These are phyloP conservation scores for Grallaria varia DNA, from an alignment of 2,113 vertebrate species.

Conservation along the genomic window DNA sequence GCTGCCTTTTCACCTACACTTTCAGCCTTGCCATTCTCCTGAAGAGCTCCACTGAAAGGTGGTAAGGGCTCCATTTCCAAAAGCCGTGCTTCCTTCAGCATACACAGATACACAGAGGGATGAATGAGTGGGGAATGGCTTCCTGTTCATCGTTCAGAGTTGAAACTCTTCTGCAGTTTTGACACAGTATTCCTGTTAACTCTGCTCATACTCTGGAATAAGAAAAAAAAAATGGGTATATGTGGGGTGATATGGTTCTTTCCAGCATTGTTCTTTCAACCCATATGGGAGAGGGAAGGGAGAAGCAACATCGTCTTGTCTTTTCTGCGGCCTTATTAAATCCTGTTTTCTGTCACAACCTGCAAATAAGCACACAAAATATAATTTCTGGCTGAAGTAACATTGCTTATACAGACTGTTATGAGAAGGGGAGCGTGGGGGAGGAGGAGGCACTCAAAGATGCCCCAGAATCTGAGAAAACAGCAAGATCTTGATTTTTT, in stretches of 20 bases:
- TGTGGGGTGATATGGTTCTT: not conserved
- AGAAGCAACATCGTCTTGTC: not conserved
- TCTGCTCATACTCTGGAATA: not conserved
- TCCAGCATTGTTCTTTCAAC: not conserved
- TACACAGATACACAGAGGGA: accelerated
- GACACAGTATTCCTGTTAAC: not conserved
- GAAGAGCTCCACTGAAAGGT: not conserved
- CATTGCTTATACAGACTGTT: not conserved
- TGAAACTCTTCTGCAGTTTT: not conserved
- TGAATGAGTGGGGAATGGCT: not conserved
- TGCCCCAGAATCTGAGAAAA: not conserved
- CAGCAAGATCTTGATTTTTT: not conserved
- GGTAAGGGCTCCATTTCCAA: not conserved
- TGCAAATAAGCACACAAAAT: not conserved
- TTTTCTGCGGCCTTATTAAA: not conserved
- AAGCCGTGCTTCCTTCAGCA: not conserved
- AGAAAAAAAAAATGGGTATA: not conserved
- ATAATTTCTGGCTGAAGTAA: not conserved
- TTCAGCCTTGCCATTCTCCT: not conserved
- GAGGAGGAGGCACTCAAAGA: not conserved
- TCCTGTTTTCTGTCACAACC: not conserved
- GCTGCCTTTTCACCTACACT: not conserved
- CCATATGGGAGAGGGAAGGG: not conserved
- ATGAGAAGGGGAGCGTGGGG: not conserved
- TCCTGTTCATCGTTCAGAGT: not conserved